Evolutionary conservation across 92 coral and sea anemone species (phyloP).

Genomic region (Galaxea fascicularis): DNA sequence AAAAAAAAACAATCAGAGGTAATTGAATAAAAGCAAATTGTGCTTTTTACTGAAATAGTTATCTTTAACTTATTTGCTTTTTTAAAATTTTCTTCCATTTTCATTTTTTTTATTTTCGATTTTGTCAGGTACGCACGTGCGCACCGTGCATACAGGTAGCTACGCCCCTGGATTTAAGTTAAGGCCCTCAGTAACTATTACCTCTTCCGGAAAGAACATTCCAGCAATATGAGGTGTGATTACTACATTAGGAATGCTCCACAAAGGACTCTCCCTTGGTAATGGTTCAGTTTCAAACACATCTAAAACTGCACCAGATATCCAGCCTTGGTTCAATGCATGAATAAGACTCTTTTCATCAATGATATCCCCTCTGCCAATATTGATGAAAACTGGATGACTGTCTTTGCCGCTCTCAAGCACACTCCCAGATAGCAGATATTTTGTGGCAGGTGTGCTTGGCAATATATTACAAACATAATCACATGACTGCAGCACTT

Average conservation of each 20-base stretch:
- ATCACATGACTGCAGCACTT: conserved; percentile 84
- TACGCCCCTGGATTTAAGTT: too few relatives aligned
- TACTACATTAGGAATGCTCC: conserved; percentile 87
- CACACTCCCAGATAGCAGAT: conserved; percentile 81
- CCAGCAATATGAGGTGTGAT: conserved; percentile 91
- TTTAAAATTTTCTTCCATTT: too few relatives aligned
- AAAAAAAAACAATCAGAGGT: too few relatives aligned
- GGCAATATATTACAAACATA: conserved; percentile 91
- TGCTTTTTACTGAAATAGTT: too few relatives aligned
- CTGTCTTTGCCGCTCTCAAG: conserved; percentile 75
- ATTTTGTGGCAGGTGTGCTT: conserved; percentile 79
- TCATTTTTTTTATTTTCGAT: too few relatives aligned
- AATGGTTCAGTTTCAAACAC: conserved; percentile 92
- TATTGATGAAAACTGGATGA: conserved; percentile 80
- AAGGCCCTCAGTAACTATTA: conserved; percentile 31
- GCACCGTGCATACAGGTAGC: too few relatives aligned
- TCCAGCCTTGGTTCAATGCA: conserved; percentile 90
- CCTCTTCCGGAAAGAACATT: conserved; percentile 66
- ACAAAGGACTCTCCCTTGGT: conserved; percentile 80
- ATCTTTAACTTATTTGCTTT: too few relatives aligned
- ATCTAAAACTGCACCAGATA: conserved; percentile 92
- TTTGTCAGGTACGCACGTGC: too few relatives aligned
- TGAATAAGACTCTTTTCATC: conserved; percentile 77
- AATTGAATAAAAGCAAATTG: too few relatives aligned
- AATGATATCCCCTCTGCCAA: conserved; percentile 93